Percentiles rank a stretch among this genome's conserved stretches.
phyloP scores from a whole-genome alignment of 2,797 vertebrate species.

The Todus mexicanus region DNA sequence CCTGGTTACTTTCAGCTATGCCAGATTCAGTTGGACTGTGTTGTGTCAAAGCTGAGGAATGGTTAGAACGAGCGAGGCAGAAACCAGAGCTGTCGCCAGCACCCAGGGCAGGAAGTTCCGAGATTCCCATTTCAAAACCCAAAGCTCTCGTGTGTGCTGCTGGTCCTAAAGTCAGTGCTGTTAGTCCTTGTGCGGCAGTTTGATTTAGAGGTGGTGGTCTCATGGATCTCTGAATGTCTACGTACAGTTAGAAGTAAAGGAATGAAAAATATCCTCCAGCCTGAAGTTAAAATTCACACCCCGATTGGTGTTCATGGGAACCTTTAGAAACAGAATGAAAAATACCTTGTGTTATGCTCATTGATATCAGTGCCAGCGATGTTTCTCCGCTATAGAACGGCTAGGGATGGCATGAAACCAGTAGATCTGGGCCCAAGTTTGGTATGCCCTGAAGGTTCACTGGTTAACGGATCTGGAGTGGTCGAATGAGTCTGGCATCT shows the following conservation, averaged over 20 bases:
- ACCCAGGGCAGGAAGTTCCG: background rate
- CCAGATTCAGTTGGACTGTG: background rate
- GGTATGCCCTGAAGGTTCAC: accelerated
- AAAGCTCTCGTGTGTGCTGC: background rate
- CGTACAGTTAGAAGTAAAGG: background rate
- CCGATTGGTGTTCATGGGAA: background rate
- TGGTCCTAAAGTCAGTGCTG: background rate
- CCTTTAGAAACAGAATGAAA: background rate
- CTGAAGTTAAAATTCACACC: background rate
- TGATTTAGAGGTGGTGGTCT: background rate
- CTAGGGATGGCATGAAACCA: background rate
- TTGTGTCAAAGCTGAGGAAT: background rate
- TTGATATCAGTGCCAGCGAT: background rate
- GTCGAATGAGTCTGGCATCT: background rate
- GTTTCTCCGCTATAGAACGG: background rate
- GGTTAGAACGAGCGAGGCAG: background rate
- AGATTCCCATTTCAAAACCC: background rate
- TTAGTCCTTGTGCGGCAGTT: background rate
- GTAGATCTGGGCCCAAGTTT: background rate
- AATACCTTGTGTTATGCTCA: background rate
- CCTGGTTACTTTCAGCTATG: background rate
- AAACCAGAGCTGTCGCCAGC: background rate
- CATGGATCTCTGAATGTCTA: background rate
- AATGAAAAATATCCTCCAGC: background rate
- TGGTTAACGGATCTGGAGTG: background rate